Evolutionary conservation across 2,113 vertebrate genomes (phyloP).

Genomic region (Perognathus longimembris): DNA sequence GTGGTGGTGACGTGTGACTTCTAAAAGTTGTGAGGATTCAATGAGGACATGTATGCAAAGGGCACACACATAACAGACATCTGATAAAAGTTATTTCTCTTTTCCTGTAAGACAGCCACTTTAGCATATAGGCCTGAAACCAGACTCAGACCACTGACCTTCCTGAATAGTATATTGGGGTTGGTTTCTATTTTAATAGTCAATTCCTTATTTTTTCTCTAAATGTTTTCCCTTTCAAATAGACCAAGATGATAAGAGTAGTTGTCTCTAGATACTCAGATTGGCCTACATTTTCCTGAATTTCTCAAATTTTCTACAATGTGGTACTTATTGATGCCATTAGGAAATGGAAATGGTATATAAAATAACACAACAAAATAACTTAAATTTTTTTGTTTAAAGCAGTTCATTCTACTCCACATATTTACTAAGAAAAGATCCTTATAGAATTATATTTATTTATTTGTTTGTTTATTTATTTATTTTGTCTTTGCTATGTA

Average conservation of each 20-base stretch:
- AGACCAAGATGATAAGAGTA: background rate
- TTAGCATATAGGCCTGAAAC: slow-evolving; percentile 57
- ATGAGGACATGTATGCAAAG: slow-evolving; percentile 48
- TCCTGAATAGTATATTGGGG: slow-evolving; percentile 7
- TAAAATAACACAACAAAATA: background rate
- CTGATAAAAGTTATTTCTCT: slow-evolving; percentile 66
- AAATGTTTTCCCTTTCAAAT: slow-evolving; percentile 41
- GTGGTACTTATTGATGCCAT: slow-evolving; percentile 6
- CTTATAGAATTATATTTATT: slow-evolving; percentile 30
- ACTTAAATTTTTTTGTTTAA: slow-evolving; percentile 38
- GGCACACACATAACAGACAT: background rate
- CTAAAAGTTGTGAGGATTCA: slow-evolving; percentile 27
- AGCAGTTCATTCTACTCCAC: slow-evolving; percentile 26
- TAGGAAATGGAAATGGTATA: slow-evolving; percentile 37
- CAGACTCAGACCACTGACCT: background rate
- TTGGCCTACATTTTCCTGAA: slow-evolving; percentile 32
- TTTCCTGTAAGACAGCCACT: slow-evolving; percentile 69
- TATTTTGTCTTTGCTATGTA: background rate
- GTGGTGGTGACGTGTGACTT: background rate
- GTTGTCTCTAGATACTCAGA: slow-evolving; percentile 11
- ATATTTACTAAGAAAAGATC: slow-evolving; percentile 43
- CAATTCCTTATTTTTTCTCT: slow-evolving; percentile 45
- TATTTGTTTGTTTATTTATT: no score
- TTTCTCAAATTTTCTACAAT: slow-evolving; percentile 53
- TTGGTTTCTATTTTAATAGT: slow-evolving; percentile 53